Base-by-base conservation (phyloP, 2,113 vertebrate genomes). In the Festucalex cinctus region DNA sequence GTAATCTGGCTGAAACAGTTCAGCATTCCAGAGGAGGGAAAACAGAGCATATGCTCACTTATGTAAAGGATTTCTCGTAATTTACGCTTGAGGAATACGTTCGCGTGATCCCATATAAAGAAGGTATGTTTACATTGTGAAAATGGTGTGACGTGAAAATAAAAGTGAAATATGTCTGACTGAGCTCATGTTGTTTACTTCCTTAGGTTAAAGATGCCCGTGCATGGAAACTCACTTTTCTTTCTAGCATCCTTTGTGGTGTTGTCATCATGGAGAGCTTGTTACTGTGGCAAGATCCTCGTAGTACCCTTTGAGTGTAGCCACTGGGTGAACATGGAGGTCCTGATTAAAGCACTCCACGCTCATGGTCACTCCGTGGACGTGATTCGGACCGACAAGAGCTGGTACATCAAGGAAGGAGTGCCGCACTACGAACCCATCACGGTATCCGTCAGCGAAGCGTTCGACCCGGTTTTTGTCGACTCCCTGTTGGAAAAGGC, bases 291-390 rank as follows among this genome's bases (percentile, higher is more conserved):
- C 17, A 90, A 78, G 58, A 76, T 91, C 79, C 74, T 85, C 54
- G 69, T 91, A 5, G 64, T 88, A 37, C 90, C 91, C 63, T 73
- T 88, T 0, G 80, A 92, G 9, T 89, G 91, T 26, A 91, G 89
- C 78, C 91, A 92, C 75, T 92, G 91, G 91, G 75, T 92, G 24
- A 91, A 90, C 78, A 89, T 92, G 86, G 83, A 91, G 6, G 36
- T 90, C 17, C 60, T 89, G 43, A 73, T 92, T 62, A 66, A 74
- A 66, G 88, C 76, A 24, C 83, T 92, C 7, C 86, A 92, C 68
- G 68, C 71, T 43, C 66, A 13, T 24, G 88, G 90, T 41, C 90
- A 89, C 62, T 49, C 71, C 22, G 17, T 91, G 1, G 79, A 88
- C 7, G 86, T 91, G 58, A 20, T 92, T 2, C 78, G 65, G 5